These are phyloP conservation scores for Melopsittacus undulatus DNA, from an alignment of 2,797 vertebrate genomes.

Conservation along the genomic window DNA sequence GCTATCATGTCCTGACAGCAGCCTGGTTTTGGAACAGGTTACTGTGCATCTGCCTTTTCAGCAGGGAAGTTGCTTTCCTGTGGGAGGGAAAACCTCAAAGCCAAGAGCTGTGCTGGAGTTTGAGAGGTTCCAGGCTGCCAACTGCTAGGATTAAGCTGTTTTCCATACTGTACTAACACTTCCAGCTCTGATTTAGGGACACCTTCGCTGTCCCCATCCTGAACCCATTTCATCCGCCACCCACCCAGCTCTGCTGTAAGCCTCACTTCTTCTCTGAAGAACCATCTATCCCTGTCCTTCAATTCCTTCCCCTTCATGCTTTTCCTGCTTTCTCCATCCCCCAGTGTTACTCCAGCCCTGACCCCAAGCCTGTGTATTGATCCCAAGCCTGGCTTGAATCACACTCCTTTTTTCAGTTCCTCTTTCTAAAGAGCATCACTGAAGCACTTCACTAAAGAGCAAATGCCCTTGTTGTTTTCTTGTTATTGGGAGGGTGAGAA, in stretches of 20 bases:
- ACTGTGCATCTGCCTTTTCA: not conserved
- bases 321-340: not conserved
- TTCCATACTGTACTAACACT: not conserved
- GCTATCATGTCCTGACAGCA: conserved; percentile 1
- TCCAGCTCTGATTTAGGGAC: not conserved
- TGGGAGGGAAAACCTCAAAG: not conserved
- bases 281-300: not conserved
- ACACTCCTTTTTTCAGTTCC: not conserved
- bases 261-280: not conserved
- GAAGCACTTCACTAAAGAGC: conserved; percentile 11
- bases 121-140: conserved; percentile 1
- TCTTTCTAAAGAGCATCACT: conserved; percentile 9
- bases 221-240: not conserved
- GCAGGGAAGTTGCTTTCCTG: not conserved
- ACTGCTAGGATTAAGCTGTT: not conserved
- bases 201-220: not conserved
- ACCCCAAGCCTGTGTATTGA: conserved; percentile 11
- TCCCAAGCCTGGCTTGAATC: conserved; percentile 8
- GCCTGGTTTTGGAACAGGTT: not conserved
- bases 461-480: conserved; percentile 47
- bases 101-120: conserved; percentile 1
- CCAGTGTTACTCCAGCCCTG: not conserved
- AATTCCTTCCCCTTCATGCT: not conserved
- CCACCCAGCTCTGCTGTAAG: not conserved
- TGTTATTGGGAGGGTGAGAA: conserved; percentile 51